A percentile compares a stretch with the other conserved stretches of the same genome.
These are phyloP conservation scores for Tinamus guttatus DNA, from an alignment of 2,113 vertebrate species.

Conservation along the genomic window DNA sequence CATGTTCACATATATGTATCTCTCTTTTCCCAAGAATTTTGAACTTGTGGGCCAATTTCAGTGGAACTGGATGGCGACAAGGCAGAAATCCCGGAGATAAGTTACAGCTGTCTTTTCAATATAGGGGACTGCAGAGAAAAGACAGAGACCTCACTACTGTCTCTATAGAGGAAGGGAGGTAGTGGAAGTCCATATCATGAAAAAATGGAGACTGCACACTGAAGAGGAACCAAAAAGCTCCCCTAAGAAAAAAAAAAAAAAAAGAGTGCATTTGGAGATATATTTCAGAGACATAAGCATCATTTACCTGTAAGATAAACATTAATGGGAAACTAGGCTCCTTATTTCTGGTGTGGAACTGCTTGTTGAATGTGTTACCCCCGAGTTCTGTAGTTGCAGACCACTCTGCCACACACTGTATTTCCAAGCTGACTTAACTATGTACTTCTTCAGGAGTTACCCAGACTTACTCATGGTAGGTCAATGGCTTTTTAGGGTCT, in stretches of 20 bases:
- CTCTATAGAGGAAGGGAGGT: background rate
- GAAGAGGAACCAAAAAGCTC: background rate
- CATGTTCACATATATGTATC: background rate
- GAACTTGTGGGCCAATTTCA: background rate
- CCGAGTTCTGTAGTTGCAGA: constrained; percentile 10
- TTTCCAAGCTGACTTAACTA: background rate
- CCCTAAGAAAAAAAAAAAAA: background rate
- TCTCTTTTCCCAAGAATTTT: constrained; percentile 3
- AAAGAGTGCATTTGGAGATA: background rate
- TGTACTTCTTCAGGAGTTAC: background rate
- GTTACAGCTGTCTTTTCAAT: background rate
- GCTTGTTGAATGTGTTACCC: background rate
- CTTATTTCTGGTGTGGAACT: background rate
- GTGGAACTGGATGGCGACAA: background rate
- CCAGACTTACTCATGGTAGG: background rate
- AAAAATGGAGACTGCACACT: background rate
- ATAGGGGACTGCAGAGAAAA: background rate
- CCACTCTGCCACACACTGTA: background rate
- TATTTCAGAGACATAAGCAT: background rate
- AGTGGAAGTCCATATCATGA: background rate
- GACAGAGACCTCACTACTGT: background rate
- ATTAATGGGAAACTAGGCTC: background rate
- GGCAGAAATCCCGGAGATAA: constrained; percentile 7
- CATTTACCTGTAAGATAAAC: background rate
- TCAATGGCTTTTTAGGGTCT: background rate